Conservation (phyloP, 2,113 vertebrate species). For the Blennius ocellaris region DNA sequence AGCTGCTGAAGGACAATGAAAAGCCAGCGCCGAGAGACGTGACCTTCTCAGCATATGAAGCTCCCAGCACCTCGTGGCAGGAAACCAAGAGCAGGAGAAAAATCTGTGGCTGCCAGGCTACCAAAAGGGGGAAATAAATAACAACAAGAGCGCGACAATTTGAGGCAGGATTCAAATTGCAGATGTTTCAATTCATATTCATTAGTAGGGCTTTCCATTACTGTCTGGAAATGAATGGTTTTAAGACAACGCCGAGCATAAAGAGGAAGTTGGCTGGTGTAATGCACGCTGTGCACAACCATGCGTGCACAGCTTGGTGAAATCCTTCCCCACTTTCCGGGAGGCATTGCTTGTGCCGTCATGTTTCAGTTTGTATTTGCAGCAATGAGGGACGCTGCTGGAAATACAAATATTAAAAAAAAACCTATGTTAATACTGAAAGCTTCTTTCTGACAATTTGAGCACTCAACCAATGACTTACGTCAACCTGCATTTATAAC, state of each 20-base stretch:
- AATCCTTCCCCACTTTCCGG: slow-evolving; percentile 12
- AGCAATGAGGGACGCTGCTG: background rate
- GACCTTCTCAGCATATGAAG: slow-evolving; percentile 76
- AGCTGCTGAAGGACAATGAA: slow-evolving; percentile 79
- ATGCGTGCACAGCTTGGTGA: background rate
- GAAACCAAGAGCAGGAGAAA: slow-evolving; percentile 65
- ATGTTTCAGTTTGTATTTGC: slow-evolving; percentile 21
- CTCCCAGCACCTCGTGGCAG: slow-evolving; percentile 44
- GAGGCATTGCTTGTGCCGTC: slow-evolving; percentile 10
- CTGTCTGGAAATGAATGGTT: slow-evolving; percentile 43
- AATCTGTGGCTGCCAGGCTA: slow-evolving; percentile 51
- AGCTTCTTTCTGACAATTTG: background rate
- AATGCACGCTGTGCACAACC: slow-evolving; percentile 13
- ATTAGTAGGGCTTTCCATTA: slow-evolving; percentile 65
- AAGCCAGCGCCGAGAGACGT: slow-evolving; percentile 67
- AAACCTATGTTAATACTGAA: background rate
- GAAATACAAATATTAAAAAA: background rate
- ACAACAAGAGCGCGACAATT: slow-evolving; percentile 23
- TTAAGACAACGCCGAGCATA: slow-evolving; percentile 38
- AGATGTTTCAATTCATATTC: slow-evolving; percentile 75
- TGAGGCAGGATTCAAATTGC: slow-evolving; percentile 45
- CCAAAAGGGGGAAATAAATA: slow-evolving; percentile 9
- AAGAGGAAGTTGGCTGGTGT: slow-evolving; percentile 12
- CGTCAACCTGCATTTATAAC: background rate
- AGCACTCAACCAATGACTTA: no score